Base-by-base conservation (phyloP, 2,888 invertebrate genomes). In the Melikaiella ostensackeni region DNA sequence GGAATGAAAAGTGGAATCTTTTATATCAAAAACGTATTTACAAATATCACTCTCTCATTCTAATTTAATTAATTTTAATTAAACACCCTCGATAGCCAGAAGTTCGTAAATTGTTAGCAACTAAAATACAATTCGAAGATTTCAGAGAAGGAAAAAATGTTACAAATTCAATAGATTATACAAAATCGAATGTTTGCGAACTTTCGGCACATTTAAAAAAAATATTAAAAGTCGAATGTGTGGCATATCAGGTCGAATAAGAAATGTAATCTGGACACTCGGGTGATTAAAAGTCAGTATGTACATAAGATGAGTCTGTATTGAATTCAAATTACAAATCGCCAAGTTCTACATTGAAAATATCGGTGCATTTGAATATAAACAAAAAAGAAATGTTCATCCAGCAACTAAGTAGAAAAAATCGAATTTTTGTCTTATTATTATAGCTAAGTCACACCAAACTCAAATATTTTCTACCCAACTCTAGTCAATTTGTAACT, bases 271-370 rank as follows among this genome's bases (percentile, higher is more conserved):
- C 9, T 27, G 13, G 46, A 50, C 33, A 70, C 50, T 33, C 33
- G n/a, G 5, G 50, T 70, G 50, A 19, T 70, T 55, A 70, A 70
- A 70, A 70, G 70, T 70, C 50, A 21, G n/a, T 55, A 30, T 70
- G 70, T 70, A 70, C n/a, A 70, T 70, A 70, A 30, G 33, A 70
- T 70, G 33, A 30, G 70, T 55, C 66, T 70, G 33, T 46, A 55
- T 70, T 33, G 33, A 30, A 9, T 33, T 70, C 21, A 16, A 66
- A 33, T 50, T 33, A 13, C n/a, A 5, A 46, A 21, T 33, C 13
- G 33, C n/a, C 9, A 24, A 0, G 4, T 59, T 59, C 24, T 59
- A 4, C 9, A 55, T 30, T n/a, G n/a, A 11, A 70, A 27, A 19
- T 50, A n/a, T 30, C 9, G 21, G 30, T n/a, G 13, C 21, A 70